Evolutionary conservation across 2,888 invertebrate species (phyloP), one percentile per base, ranked within the genome.

Genomic region (Platycnemis pennipes): DNA sequence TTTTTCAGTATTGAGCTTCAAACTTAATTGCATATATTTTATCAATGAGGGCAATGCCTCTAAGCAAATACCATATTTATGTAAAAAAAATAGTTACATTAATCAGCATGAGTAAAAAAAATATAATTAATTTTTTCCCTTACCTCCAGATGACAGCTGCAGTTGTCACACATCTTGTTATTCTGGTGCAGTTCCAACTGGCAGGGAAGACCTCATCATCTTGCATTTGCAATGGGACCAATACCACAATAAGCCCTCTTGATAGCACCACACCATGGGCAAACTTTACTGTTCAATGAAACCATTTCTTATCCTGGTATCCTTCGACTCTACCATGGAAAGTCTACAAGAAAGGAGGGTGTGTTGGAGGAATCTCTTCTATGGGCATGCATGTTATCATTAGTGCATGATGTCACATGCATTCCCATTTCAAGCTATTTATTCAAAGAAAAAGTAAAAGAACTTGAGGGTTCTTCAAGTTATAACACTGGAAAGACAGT

Each of bases 181-280:
- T 77, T 37, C 77, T 77, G 77, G 77, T 77, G 13, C 77, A 77
- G 77, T 77, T 77, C 37, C 77, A 77, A 37, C 16, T 77, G 77
- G 77, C 77, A n/a, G 77, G 77, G 7, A 77, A 77, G 37, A 13
- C 2, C 37, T 3, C 77, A 77, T 77, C 77, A 77, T 77, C 77
- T 37, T 77, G 77, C 31, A 3, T 13, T 37, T 77, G 77, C 77
- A 77, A 37, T 11, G 13, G 8, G 13, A 77, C 77, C 37, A 77
- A 77, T 26, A 77, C 31, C 11, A 77, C 77, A 77, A 37, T 77
- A 1, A 77, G 13, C 37, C 37, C 77, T 13, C 37, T 37, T 37
- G 77, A 77, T 8, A 31, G 31, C 31, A 77, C 77, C 37, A 77
- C 77, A 37, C 77, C 77, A 37, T 77, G 77, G 77, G 37, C 11